A percentile compares a stretch with the other conserved stretches of the same genome.
Conservation (phyloP, 2,888 invertebrate genomes). For the Trachelus stipa region DNA sequence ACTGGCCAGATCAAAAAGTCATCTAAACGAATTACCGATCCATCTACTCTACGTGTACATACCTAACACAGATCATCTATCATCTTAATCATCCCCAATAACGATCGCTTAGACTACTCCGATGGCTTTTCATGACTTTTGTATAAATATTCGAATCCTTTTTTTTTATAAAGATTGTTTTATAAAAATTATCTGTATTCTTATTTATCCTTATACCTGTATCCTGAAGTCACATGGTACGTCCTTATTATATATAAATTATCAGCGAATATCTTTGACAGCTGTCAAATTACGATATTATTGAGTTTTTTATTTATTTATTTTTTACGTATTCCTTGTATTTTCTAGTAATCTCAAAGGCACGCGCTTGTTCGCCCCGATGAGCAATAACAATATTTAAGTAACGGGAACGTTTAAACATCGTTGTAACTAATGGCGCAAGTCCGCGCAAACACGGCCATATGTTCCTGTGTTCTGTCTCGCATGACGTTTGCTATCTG, state of each 20-base stretch:
- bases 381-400: background rate
- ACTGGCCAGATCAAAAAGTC: background rate
- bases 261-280: background rate
- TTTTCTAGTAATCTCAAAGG: background rate
- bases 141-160: background rate
- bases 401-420: conserved; percentile 17
- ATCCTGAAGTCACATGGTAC: background rate
- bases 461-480: conserved; percentile 19
- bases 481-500: conserved; percentile 2
- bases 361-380: background rate
- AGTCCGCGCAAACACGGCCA: conserved; percentile 30
- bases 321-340: background rate
- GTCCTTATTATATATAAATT: background rate
- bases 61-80: background rate
- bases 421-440: conserved; percentile 26
- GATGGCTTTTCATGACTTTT: background rate
- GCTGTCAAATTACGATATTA: background rate
- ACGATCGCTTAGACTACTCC: background rate
- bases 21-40: background rate
- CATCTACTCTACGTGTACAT: background rate
- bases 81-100: background rate
- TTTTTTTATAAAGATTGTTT: background rate
- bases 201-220: background rate
- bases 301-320: background rate
- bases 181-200: background rate